A percentile compares a stretch with the other conserved stretches of the same genome.
These are phyloP conservation scores for Argynnis bischoffii DNA, from an alignment of 2,888 invertebrate species.

Conservation along the genomic window DNA sequence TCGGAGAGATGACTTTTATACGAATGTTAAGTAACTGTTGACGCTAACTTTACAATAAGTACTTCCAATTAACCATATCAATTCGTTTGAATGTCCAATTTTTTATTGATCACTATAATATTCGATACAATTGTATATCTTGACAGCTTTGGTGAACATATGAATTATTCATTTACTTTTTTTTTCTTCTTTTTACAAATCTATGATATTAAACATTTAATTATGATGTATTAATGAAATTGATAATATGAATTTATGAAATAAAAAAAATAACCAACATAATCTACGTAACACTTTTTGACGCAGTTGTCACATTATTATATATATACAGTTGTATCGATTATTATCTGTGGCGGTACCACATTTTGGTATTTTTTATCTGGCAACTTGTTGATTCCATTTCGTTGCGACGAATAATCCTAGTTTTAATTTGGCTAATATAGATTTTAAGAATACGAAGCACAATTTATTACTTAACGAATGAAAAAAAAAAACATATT, in stretches of 20 bases:
- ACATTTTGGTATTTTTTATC: slow-evolving; percentile 35
- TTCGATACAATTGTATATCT: slow-evolving; percentile 12
- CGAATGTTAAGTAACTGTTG: slow-evolving; percentile 81
- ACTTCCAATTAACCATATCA: slow-evolving; percentile 78
- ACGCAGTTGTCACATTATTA: background rate
- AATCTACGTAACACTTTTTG: background rate
- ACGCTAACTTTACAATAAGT: slow-evolving; percentile 76
- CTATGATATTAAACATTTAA: background rate
- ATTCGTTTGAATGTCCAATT: slow-evolving; percentile 47
- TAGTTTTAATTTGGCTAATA: slow-evolving; percentile 70
- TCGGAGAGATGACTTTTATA: slow-evolving; percentile 81
- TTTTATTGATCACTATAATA: slow-evolving; percentile 24
- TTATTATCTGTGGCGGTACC: slow-evolving; percentile 28
- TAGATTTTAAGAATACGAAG: slow-evolving; percentile 71
- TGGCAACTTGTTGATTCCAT: slow-evolving; percentile 58
- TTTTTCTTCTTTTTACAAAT: too few species aligned
- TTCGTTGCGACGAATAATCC: slow-evolving; percentile 46
- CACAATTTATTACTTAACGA: slow-evolving; percentile 74
- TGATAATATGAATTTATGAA: too few species aligned
- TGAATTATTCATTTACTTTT: too few species aligned
- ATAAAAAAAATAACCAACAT: too few species aligned
- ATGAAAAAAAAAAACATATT: slow-evolving; percentile 48
- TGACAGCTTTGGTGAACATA: too few species aligned
- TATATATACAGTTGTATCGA: slow-evolving; percentile 16
- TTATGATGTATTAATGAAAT: too few species aligned